Evolutionary conservation across 2,888 invertebrate genomes (phyloP).

Genomic region (Melanargia galathea): DNA sequence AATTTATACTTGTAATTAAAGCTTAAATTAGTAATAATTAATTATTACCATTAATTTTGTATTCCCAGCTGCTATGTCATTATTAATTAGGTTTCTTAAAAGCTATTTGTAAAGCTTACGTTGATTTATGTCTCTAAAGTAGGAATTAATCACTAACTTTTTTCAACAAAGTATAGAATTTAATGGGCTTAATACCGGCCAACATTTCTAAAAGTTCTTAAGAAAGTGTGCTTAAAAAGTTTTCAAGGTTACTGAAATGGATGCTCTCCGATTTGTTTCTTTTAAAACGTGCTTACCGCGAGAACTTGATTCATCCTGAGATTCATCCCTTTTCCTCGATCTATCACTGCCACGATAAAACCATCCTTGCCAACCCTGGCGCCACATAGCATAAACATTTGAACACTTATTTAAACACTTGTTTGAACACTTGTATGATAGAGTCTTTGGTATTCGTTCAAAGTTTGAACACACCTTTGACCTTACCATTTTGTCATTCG

Average conservation of each 20-base stretch:
- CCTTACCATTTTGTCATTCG: too few species aligned
- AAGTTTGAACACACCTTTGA: too few species aligned
- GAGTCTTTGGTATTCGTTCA: too few species aligned
- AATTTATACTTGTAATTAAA: neutral
- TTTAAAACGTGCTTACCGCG: constrained; percentile 25
- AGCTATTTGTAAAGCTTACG: neutral
- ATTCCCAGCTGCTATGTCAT: neutral
- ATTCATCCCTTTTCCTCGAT: constrained; percentile 67
- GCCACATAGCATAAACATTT: too few species aligned
- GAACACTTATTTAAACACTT: too few species aligned
- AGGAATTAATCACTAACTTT: neutral
- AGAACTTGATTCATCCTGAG: constrained; percentile 54
- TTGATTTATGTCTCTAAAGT: neutral
- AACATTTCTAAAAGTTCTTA: constrained; percentile 4
- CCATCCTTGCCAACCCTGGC: constrained; percentile 21
- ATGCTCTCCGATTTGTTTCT: constrained; percentile 19
- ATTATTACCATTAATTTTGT: neutral
- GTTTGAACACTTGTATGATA: too few species aligned
- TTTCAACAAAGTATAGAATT: constrained; percentile 31
- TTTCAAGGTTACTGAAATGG: constrained; percentile 13
- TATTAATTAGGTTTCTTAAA: neutral
- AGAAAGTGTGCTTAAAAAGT: constrained; percentile 19
- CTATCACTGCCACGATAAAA: constrained; percentile 68
- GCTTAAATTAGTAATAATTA: neutral
- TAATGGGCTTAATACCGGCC: constrained; percentile 1